Evolutionary conservation across 2,888 invertebrate genomes (phyloP), one percentile per base, ranked within the genome.

Genomic region (Orthonevra nobilis): DNA sequence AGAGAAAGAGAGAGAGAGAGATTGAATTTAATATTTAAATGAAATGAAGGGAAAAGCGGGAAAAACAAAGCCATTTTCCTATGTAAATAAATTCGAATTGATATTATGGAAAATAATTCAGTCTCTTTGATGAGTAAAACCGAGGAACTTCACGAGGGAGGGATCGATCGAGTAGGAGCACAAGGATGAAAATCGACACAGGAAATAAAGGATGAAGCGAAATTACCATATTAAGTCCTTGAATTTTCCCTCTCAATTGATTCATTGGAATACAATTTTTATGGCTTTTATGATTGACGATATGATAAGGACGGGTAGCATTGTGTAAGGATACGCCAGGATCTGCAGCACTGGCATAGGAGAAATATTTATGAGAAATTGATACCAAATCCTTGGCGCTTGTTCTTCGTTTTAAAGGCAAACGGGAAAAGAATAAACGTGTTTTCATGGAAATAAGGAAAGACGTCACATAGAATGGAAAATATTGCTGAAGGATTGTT

Each of bases 181-280:
- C 14, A 48, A 40, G 58, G 9, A n/a, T 14, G 26, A 38, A 63
- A 26, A 58, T 60, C 44, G 44, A 60, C 28, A 15, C 17, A 61
- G 20, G 50, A 46, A 60, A 68, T 63, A 68, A 61, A 50, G 63
- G 38, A 56, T 50, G 61, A 42, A 68, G 48, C 48, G 48, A 56
- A 73, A 79, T 79, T 73, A 79, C 77, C 73, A 79, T 79, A 79
- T 79, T 79, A 73, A 56, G 73, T 79, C 79, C 66, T 79, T 79
- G 79, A 79, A 73, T 50, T 66, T 72, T 66, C 66, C 34, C 64
- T 66, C 66, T 56, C 69, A 73, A 73, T 79, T 79, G 79, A 79
- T 79, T 79, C 66, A 79, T 79, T 73, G 79, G 50, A 79, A 79
- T 79, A 79, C 73, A 68, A 79, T 79, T 79, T 79, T 72, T 79